These are phyloP conservation scores for Pocota personata DNA, from an alignment of 2,888 invertebrate genomes.

Conservation along the genomic window DNA sequence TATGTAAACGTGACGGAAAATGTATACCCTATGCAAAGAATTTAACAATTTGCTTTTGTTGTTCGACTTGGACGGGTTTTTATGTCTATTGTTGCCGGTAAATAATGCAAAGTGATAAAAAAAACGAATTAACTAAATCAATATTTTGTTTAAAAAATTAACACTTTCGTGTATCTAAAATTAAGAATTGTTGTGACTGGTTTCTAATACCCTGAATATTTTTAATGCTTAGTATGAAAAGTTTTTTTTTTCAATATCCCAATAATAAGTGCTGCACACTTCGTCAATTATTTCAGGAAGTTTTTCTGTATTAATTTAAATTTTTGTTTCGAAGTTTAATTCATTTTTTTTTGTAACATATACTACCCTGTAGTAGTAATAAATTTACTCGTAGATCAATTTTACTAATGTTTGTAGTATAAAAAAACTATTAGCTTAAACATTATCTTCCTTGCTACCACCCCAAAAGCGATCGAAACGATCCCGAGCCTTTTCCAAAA, in stretches of 20 bases:
- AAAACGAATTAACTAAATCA: background rate
- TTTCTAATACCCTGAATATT: slow-evolving; percentile 4
- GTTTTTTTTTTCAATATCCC: background rate
- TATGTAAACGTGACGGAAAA: background rate
- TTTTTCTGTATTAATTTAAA: background rate
- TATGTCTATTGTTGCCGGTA: slow-evolving; percentile 30
- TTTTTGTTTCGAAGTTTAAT: background rate
- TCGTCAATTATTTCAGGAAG: slow-evolving; percentile 19
- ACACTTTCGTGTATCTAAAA: background rate
- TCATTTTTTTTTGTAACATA: slow-evolving; percentile 4
- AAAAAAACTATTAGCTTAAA: slow-evolving; percentile 76
- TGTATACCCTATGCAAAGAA: background rate
- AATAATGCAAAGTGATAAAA: background rate
- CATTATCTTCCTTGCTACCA: slow-evolving; percentile 86
- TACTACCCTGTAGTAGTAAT: slow-evolving; percentile 56
- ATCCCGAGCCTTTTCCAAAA: slow-evolving; percentile 91
- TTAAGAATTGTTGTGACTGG: background rate
- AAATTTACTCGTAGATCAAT: slow-evolving; percentile 26
- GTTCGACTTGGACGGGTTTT: slow-evolving; percentile 44
- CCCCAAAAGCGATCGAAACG: slow-evolving; percentile 94
- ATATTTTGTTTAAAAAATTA: background rate
- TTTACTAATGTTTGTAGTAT: slow-evolving; percentile 23
- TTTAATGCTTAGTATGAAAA: background rate
- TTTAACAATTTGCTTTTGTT: slow-evolving; percentile 13
- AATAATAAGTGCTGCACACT: slow-evolving; percentile 26